Conservation (phyloP, 2,113 vertebrate genomes). For the Scartelaos histophorus region DNA sequence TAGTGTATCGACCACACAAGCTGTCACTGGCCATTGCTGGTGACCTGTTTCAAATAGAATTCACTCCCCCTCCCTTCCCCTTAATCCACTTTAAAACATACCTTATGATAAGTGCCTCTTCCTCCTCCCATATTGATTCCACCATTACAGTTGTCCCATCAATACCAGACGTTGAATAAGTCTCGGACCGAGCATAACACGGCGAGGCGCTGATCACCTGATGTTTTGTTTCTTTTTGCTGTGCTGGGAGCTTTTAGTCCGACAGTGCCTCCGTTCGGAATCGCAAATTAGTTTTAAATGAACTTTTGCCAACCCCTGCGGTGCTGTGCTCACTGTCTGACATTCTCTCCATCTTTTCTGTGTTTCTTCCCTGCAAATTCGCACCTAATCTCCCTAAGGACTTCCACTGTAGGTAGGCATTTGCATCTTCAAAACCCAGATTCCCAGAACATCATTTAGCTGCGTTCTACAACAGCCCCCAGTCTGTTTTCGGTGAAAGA, state of each 20-base stretch:
- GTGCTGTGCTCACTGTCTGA: slow-evolving; percentile 35
- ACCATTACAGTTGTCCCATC: slow-evolving; percentile 59
- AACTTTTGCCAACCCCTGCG: slow-evolving; percentile 53
- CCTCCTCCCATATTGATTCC: slow-evolving; percentile 70
- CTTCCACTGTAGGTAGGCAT: slow-evolving; percentile 48
- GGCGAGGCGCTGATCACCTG: slow-evolving; percentile 39
- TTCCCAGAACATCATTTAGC: slow-evolving; percentile 31
- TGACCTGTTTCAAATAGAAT: slow-evolving; percentile 55
- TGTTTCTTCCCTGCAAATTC: slow-evolving; percentile 41
- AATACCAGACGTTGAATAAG: slow-evolving; percentile 41
- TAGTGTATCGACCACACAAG: slow-evolving; percentile 56
- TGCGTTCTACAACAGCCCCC: slow-evolving; percentile 1
- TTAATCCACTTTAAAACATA: slow-evolving; percentile 72
- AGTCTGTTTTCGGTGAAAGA: slow-evolving; percentile 46
- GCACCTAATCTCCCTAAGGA: slow-evolving; percentile 55
- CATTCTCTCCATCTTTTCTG: slow-evolving; percentile 41
- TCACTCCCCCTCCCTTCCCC: slow-evolving; percentile 46
- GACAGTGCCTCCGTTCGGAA: slow-evolving; percentile 46
- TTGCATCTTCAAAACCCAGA: slow-evolving; percentile 59
- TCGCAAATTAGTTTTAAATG: slow-evolving; percentile 62
- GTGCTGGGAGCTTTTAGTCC: slow-evolving; percentile 48
- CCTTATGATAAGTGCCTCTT: slow-evolving; percentile 72
- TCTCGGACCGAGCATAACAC: slow-evolving; percentile 34
- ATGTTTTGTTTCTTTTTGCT: slow-evolving; percentile 27
- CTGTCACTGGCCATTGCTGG: slow-evolving; percentile 56